A percentile compares a stretch with the other conserved stretches of the same genome.
These are phyloP conservation scores for Apodemia duryi DNA, from an alignment of 2,888 invertebrate species.

Conservation along the genomic window DNA sequence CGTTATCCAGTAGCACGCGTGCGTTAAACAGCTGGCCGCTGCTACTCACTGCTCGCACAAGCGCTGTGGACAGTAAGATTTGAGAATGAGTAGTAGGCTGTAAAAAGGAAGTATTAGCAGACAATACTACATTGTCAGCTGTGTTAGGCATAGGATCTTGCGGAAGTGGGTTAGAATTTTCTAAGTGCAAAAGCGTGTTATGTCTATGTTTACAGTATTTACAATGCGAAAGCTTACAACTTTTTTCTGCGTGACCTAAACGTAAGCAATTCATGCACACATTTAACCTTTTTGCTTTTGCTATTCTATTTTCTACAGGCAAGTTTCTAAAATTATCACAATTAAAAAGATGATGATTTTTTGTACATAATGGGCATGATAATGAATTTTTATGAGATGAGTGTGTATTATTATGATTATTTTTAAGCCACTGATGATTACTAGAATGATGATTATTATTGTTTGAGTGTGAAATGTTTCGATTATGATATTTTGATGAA, in stretches of 20 bases:
- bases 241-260: conserved; percentile 24
- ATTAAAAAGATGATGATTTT: conserved; percentile 24
- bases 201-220: conserved; percentile 20
- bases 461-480: too few relatives aligned
- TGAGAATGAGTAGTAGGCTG: too few relatives aligned
- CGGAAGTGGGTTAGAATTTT: neutral
- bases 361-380: conserved; percentile 23
- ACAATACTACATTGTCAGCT: neutral
- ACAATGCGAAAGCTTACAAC: conserved; percentile 27
- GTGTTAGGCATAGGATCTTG: neutral
- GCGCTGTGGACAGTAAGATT: too few relatives aligned
- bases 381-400: neutral
- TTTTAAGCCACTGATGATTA: neutral
- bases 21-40: too few relatives aligned
- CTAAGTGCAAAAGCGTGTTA: conserved; percentile 24
- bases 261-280: conserved; percentile 30
- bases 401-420: neutral
- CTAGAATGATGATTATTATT: conserved; percentile 19
- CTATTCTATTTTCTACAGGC: conserved; percentile 23
- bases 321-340: conserved; percentile 22
- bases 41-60: too few relatives aligned
- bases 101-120: too few relatives aligned
- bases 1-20: too few relatives aligned
- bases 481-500: too few relatives aligned
- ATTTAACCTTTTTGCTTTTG: conserved; percentile 28